phyloP scores from a whole-genome alignment of 1,140 invertebrate species.

The Saccostrea cuccullata region DNA sequence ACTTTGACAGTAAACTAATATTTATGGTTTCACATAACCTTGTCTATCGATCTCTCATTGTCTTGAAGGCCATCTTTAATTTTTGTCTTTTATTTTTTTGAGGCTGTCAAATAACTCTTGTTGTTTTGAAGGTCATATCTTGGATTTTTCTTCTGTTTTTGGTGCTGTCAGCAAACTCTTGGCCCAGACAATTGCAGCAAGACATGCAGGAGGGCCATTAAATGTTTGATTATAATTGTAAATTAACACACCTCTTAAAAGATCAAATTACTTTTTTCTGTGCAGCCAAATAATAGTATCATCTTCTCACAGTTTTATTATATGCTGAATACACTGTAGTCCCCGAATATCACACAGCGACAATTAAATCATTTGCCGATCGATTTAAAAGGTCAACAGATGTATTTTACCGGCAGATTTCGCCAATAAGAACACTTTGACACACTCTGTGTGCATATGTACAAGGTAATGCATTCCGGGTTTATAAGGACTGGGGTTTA shows the following conservation, averaged over 20 bases:
- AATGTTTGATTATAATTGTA: neutral
- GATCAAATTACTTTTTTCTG: neutral
- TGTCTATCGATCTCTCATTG: no score
- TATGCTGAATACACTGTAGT: neutral
- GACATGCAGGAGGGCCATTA: neutral
- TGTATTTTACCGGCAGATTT: constrained; percentile 23
- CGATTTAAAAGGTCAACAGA: constrained; percentile 14
- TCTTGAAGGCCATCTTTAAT: no score
- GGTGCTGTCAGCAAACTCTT: neutral
- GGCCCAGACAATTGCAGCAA: neutral
- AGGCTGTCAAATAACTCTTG: neutral
- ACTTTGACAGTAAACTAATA: no score
- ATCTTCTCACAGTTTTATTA: neutral
- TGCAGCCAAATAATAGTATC: neutral
- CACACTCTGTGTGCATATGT: neutral
- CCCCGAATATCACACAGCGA: neutral
- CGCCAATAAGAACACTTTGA: neutral
- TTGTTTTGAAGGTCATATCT: neutral
- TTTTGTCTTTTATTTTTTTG: no score
- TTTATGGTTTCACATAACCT: no score
- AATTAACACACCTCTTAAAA: neutral
- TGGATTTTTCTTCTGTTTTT: neutral
- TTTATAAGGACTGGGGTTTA: no score
- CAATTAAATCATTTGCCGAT: neutral
- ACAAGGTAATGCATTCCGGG: no score